These are phyloP conservation scores for Trypoxylus dichotomus DNA, from an alignment of 1,140 invertebrate species.

Conservation along the genomic window DNA sequence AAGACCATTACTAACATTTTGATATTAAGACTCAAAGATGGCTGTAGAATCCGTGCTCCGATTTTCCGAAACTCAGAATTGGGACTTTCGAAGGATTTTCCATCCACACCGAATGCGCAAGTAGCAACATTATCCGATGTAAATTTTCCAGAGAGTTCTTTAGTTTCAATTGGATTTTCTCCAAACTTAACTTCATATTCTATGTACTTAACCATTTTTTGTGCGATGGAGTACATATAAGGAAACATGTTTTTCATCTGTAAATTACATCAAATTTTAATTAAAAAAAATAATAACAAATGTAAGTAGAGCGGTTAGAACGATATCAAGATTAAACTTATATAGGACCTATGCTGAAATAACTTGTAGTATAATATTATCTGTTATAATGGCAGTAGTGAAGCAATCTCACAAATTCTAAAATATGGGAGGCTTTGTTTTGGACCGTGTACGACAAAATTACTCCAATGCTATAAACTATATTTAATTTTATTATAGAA, in stretches of 20 bases:
- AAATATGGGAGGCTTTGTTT: too few relatives aligned
- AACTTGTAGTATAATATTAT: too few relatives aligned
- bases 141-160: conserved; percentile 51
- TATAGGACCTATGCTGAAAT: too few relatives aligned
- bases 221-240: conserved; percentile 40
- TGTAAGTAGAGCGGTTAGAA: too few relatives aligned
- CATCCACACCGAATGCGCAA: conserved; percentile 56
- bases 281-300: too few relatives aligned
- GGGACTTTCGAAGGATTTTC: conserved; percentile 50
- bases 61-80: conserved; percentile 53
- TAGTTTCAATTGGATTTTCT: conserved; percentile 40
- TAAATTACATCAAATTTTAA: neutral
- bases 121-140: conserved; percentile 58
- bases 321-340: too few relatives aligned
- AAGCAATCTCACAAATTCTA: too few relatives aligned
- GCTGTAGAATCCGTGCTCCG: conserved; percentile 46
- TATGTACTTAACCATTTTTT: conserved; percentile 45
- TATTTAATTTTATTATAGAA: too few relatives aligned
- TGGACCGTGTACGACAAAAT: too few relatives aligned
- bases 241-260: conserved; percentile 40
- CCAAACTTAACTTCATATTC: conserved; percentile 28
- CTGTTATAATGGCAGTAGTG: too few relatives aligned
- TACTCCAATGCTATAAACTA: too few relatives aligned
- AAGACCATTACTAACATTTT: conserved; percentile 13
- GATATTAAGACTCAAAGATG: neutral